Conservation (phyloP, 2,113 vertebrate genomes). For the Piliocolobus tephrosceles region DNA sequence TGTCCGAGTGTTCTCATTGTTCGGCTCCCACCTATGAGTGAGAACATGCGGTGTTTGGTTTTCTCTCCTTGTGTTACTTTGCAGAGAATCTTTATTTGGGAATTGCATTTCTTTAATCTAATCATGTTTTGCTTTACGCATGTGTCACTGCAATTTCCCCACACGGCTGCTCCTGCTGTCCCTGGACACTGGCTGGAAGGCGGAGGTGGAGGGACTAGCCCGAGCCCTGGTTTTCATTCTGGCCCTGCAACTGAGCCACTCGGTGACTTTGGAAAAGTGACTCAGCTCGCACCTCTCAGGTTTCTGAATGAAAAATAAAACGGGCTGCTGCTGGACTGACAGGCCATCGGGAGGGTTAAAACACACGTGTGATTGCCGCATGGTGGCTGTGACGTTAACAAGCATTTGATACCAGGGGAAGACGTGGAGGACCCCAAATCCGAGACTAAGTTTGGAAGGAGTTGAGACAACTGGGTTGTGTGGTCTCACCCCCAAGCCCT, state of each 20-base stretch:
- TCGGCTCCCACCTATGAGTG: too few species aligned
- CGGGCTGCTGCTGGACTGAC: fast-evolving
- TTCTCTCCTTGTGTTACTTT: too few species aligned
- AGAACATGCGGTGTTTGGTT: too few species aligned
- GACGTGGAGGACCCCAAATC: neutral
- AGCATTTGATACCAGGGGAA: neutral
- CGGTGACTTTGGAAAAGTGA: neutral
- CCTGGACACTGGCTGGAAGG: neutral
- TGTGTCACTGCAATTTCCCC: neutral
- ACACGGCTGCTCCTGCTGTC: neutral
- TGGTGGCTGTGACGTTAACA: fast-evolving
- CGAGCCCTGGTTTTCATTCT: fast-evolving
- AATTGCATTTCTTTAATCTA: neutral
- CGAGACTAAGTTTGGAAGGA: neutral
- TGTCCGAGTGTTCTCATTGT: too few species aligned
- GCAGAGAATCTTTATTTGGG: too few species aligned
- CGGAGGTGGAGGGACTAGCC: fast-evolving
- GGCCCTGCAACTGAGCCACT: neutral
- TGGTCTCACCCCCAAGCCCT: fast-evolving
- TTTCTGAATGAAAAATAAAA: neutral
- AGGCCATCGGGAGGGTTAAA: neutral
- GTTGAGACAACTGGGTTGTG: neutral
- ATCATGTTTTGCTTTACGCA: fast-evolving
- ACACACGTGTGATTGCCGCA: neutral
- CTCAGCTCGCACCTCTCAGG: fast-evolving